Conservation (phyloP, 2,797 vertebrate species). For the Spondyliosoma cantharus region DNA sequence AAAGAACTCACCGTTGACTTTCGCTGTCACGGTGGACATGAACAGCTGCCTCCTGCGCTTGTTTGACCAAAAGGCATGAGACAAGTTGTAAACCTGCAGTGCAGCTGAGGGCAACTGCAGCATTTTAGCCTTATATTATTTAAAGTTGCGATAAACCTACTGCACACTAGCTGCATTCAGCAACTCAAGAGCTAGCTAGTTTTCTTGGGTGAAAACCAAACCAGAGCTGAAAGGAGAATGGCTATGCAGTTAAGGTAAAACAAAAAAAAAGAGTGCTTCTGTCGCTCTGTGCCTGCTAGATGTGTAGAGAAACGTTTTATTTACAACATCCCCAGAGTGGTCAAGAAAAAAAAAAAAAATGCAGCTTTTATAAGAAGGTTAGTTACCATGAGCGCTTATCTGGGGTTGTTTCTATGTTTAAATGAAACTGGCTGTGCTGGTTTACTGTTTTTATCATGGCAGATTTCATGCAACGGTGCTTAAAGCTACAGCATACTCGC, state of each 20-base stretch:
- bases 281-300: not conserved
- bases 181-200: not conserved
- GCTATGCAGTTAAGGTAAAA: not conserved
- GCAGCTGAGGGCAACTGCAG: no score
- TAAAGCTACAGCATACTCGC: not conserved
- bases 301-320: not conserved
- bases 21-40: no score
- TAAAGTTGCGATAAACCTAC: not conserved
- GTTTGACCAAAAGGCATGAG: no score
- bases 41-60: no score
- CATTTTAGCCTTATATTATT: no score
- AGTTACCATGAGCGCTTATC: not conserved
- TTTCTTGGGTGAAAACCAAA: not conserved
- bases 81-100: no score
- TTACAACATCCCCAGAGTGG: not conserved
- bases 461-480: constrained; percentile 8
- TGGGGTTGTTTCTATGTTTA: not conserved
- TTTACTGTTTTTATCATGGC: not conserved
- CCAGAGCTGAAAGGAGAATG: not conserved
- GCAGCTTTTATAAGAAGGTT: not conserved
- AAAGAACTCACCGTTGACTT: no score
- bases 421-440: not conserved
- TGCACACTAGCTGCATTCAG: not conserved
- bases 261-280: not conserved
- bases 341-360: not conserved